Percentiles rank a stretch among this genome's conserved stretches.
Evolutionary conservation across 2,888 invertebrate species (phyloP).

Genomic region (Calameuta idolon): DNA sequence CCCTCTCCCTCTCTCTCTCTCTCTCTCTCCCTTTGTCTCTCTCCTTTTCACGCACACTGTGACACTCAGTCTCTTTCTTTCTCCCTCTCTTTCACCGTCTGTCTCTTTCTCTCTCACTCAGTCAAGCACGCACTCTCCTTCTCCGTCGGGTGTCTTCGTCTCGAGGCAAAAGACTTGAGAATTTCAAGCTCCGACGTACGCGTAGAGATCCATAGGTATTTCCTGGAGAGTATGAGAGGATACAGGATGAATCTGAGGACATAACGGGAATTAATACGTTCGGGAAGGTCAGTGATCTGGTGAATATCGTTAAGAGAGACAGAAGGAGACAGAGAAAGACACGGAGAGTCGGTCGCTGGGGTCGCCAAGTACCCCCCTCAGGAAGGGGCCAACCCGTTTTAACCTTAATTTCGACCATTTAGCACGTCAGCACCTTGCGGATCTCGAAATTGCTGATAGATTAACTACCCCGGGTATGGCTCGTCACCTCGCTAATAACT

Average conservation of each 20-base stretch:
- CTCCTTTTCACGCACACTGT: conserved; percentile 30
- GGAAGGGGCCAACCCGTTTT: conserved; percentile 21
- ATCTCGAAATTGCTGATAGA: neutral
- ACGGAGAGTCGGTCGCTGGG: conserved; percentile 5
- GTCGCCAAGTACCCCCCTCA: conserved; percentile 37
- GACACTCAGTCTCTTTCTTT: conserved; percentile 30
- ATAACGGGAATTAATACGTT: neutral
- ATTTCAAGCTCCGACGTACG: neutral
- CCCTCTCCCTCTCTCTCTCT: conserved; percentile 4
- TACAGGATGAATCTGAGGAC: neutral
- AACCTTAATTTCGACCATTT: conserved; percentile 25
- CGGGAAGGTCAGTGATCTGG: neutral
- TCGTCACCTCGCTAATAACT: conserved; percentile 22
- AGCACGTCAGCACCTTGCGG: conserved; percentile 8
- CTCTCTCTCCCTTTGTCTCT: conserved; percentile 6
- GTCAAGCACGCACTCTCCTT: conserved; percentile 11
- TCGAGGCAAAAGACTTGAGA: neutral
- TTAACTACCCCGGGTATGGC: neutral
- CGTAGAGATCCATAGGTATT: neutral
- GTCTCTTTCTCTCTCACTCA: conserved; percentile 2
- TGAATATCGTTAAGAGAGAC: conserved; percentile 1
- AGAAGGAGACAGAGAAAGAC: neutral
- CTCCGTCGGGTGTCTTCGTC: conserved; percentile 1
- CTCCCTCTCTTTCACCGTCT: conserved; percentile 11
- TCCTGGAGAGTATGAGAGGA: neutral